Percentiles rank a stretch among this genome's conserved stretches.
Conservation (phyloP, 2,797 vertebrate species). For the Emydoidea blandingii region DNA sequence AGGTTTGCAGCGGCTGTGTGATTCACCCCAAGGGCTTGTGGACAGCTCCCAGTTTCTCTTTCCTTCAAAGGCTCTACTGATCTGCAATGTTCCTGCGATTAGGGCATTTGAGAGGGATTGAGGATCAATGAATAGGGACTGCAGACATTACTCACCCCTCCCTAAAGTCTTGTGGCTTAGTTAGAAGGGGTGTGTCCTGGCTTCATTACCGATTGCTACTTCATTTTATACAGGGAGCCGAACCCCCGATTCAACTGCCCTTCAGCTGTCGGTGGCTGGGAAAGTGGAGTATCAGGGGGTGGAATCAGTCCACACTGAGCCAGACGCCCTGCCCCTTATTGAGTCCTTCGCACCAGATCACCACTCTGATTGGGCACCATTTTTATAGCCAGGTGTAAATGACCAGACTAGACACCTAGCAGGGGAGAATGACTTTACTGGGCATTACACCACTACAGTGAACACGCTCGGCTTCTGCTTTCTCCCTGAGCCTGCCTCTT, state of each 20-base stretch:
- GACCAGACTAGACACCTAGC: background rate
- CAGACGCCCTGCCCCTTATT: background rate
- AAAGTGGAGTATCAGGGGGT: background rate
- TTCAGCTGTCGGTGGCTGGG: background rate
- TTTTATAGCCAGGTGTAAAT: background rate
- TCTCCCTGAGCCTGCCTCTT: background rate
- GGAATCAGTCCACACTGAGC: background rate
- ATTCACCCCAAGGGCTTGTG: background rate
- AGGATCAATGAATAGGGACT: background rate
- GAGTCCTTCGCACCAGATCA: background rate
- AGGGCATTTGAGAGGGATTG: background rate
- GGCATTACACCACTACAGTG: background rate
- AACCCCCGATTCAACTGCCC: rapidly evolving
- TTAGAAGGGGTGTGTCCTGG: background rate
- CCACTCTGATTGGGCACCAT: background rate
- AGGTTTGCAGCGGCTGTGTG: background rate
- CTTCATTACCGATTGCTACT: background rate
- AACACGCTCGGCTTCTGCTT: background rate
- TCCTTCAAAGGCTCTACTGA: background rate
- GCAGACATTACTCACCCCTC: background rate
- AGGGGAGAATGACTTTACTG: background rate
- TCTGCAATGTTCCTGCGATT: background rate
- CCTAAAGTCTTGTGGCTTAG: background rate
- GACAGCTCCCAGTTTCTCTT: background rate
- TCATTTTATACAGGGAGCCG: background rate